Conservation (phyloP, 2,113 vertebrate species). For the Carlito syrichta region DNA sequence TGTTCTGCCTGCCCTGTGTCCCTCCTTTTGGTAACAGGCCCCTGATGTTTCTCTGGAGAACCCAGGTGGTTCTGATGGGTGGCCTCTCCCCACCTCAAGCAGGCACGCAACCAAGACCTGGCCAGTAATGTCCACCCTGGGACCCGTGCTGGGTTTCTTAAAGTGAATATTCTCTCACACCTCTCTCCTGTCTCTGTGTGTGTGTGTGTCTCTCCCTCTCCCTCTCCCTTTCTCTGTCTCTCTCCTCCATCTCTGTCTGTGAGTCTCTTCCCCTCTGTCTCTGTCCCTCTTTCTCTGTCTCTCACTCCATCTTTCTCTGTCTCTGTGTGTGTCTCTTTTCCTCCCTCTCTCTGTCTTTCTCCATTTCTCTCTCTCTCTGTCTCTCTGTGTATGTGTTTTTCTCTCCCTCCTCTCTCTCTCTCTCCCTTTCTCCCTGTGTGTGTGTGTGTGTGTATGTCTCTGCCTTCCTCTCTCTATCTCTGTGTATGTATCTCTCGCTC, state of each 20-base stretch:
- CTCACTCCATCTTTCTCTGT: neutral
- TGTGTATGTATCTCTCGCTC: no score
- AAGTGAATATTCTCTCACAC: neutral
- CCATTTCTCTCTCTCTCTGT: neutral
- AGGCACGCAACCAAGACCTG: neutral
- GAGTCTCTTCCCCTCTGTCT: neutral
- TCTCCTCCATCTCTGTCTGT: neutral
- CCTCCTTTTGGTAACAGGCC: neutral
- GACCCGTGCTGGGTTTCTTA: neutral
- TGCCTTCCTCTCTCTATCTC: neutral
- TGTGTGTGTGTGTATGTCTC: neutral
- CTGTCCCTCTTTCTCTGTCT: neutral
- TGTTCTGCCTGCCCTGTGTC: neutral
- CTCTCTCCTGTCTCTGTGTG: accelerated
- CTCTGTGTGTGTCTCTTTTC: neutral
- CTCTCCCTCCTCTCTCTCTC: neutral
- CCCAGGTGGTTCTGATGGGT: no score
- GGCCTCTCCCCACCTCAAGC: no score
- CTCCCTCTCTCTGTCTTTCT: neutral
- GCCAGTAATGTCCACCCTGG: neutral
- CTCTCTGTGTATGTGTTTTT: neutral
- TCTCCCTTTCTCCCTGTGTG: neutral
- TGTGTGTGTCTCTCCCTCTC: neutral
- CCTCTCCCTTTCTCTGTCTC: neutral
- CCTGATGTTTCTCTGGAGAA: neutral